Evolutionary conservation across 1,140 invertebrate species (phyloP).

Genomic region (Patella vulgata): DNA sequence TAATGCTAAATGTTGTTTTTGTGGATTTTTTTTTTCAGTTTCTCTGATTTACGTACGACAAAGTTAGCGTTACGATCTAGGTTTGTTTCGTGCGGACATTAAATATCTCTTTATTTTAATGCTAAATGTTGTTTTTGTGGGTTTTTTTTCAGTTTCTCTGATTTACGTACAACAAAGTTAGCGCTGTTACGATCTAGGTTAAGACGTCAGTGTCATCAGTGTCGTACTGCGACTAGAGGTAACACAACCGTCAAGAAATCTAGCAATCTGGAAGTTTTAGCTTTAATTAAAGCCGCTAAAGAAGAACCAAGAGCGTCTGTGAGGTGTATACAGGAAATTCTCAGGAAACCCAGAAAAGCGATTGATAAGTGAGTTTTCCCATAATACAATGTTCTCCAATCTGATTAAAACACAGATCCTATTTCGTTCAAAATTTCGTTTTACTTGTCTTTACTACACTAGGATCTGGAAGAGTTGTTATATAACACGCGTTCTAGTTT

Average conservation of each 20-base stretch:
- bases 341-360: conserved; percentile 4
- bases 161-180: conserved; percentile 55
- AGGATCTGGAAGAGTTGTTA: too few species aligned
- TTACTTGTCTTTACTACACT: too few species aligned
- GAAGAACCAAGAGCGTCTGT: conserved; percentile 41
- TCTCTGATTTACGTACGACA: too few species aligned
- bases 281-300: conserved; percentile 44
- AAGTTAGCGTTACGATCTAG: too few species aligned
- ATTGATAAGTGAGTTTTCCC: conserved; percentile 9
- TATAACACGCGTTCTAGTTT: too few species aligned
- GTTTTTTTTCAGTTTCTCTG: too few species aligned
- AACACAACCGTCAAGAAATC: conserved; percentile 29
- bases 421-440: too few species aligned
- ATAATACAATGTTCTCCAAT: too few species aligned
- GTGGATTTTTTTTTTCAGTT: too few species aligned
- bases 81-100: neutral
- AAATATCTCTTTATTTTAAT: neutral
- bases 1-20: neutral
- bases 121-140: neutral
- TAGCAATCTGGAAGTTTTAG: conserved; percentile 33
- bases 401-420: too few species aligned
- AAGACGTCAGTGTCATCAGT: conserved; percentile 56
- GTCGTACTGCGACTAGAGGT: conserved; percentile 35
- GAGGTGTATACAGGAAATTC: conserved; percentile 39
- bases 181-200: conserved; percentile 49